Conservation (phyloP, 2,888 invertebrate species). For the Pinctada fucata region DNA sequence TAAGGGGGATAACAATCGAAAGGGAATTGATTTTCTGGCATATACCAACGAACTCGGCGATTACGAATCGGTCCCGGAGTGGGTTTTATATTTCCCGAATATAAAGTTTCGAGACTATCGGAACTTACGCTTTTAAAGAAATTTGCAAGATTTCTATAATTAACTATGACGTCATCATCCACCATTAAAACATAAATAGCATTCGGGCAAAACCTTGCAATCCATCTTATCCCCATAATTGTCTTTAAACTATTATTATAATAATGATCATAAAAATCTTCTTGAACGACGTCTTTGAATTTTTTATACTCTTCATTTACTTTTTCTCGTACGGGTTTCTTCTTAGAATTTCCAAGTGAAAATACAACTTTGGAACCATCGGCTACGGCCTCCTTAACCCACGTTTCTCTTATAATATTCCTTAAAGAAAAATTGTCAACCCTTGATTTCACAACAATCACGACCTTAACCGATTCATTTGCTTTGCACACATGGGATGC, state of each 20-base stretch:
- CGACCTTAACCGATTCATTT: neutral
- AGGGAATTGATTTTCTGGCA: neutral
- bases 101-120: neutral
- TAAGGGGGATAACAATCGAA: constrained; percentile 15
- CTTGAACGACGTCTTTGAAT: constrained; percentile 3
- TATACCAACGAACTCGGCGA: neutral
- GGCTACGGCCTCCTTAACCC: constrained; percentile 1
- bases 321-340: neutral
- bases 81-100: constrained; percentile 1
- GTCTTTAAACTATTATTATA: constrained; percentile 6
- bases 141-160: constrained; percentile 1
- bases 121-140: constrained; percentile 2
- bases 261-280: constrained; percentile 16
- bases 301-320: constrained; percentile 6
- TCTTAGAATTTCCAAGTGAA: neutral
- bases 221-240: neutral
- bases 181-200: constrained; percentile 10
- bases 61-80: neutral
- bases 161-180: constrained; percentile 12
- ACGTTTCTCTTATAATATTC: neutral
- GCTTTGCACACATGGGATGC: too few species aligned
- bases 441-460: constrained; percentile 6
- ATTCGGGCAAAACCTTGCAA: constrained; percentile 4
- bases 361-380: constrained; percentile 1
- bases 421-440: constrained; percentile 4